phyloP scores from a whole-genome alignment of 1,140 invertebrate species.

The Papilio xuthus region DNA sequence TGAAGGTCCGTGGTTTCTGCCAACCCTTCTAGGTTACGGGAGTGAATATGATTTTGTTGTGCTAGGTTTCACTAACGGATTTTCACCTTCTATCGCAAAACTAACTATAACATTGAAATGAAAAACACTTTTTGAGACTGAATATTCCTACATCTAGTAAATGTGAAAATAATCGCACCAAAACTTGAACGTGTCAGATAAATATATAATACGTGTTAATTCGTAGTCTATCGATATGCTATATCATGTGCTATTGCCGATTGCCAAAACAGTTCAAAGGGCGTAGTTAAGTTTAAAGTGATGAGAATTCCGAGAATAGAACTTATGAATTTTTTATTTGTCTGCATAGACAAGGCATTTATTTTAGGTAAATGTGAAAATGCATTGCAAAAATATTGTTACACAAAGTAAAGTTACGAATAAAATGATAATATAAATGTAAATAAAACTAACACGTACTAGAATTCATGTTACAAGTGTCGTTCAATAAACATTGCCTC shows the following conservation, averaged over 20 bases:
- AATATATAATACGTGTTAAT: constrained; percentile 11
- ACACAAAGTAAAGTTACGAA: neutral
- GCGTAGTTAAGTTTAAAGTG: too few species aligned
- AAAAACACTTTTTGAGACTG: neutral
- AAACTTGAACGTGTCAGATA: neutral
- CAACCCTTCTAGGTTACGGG: too few species aligned
- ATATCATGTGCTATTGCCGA: neutral
- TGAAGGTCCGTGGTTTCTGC: too few species aligned
- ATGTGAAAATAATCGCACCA: neutral
- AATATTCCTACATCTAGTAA: neutral
- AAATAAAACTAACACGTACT: constrained; percentile 25
- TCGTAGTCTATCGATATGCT: neutral
- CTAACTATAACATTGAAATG: neutral
- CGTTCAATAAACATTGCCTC: constrained; percentile 36
- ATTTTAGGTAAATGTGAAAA: too few species aligned
- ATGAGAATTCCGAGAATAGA: too few species aligned
- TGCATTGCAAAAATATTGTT: too few species aligned
- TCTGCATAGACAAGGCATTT: too few species aligned
- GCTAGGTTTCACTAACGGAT: too few species aligned
- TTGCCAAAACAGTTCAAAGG: too few species aligned
- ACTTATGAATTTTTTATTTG: too few species aligned
- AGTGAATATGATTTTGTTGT: too few species aligned
- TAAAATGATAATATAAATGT: neutral
- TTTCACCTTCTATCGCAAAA: neutral
- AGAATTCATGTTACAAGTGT: neutral